Percentiles rank a stretch among this genome's conserved stretches.
Conservation (phyloP, 2,797 vertebrate species). For the Carcharodon carcharias region DNA sequence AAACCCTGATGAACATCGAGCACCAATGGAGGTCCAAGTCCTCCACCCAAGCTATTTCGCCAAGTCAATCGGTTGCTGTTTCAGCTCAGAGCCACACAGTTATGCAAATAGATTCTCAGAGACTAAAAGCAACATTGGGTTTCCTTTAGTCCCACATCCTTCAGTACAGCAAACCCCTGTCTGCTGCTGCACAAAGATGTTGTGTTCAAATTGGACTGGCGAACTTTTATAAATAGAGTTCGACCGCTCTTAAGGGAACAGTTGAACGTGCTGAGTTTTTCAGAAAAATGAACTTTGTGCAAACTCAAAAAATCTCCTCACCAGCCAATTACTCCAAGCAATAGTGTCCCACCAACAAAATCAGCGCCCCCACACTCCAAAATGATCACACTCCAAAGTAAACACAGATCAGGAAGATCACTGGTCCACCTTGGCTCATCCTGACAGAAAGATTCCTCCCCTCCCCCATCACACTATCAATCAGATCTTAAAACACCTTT, state of each 20-base stretch:
- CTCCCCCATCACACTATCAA: background rate
- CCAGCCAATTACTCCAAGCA: background rate
- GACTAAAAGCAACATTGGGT: background rate
- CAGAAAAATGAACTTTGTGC: background rate
- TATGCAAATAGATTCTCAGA: background rate
- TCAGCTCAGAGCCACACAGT: too few relatives aligned
- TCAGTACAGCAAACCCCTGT: background rate
- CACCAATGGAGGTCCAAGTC: background rate
- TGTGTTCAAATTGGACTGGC: background rate
- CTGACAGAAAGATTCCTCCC: background rate
- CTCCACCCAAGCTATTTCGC: background rate
- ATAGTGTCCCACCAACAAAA: background rate
- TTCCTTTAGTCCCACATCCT: background rate
- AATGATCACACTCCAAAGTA: background rate
- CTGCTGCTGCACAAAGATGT: background rate
- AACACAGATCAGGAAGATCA: background rate
- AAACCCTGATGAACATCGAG: background rate
- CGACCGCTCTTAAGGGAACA: background rate
- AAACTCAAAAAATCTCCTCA: background rate
- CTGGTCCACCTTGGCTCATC: background rate
- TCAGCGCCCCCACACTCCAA: background rate
- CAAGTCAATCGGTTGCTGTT: background rate
- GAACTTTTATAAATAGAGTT: background rate
- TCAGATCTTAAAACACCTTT: background rate
- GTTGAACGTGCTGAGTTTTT: background rate